Evolutionary conservation across 2,113 vertebrate species (phyloP).

Genomic region (Megaptera novaeangliae): DNA sequence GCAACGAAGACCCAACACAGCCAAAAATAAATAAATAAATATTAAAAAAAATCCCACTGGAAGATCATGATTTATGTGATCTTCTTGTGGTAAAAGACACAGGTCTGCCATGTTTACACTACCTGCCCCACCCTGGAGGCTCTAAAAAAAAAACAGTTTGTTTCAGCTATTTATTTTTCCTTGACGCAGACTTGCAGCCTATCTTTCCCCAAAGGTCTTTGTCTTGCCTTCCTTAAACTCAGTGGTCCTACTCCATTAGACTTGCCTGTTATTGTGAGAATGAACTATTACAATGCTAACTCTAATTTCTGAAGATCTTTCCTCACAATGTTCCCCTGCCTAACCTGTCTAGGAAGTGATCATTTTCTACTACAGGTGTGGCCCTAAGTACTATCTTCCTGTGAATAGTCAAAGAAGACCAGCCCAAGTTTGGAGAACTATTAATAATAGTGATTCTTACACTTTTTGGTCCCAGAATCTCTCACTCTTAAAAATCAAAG

Average conservation of each 20-base stretch:
- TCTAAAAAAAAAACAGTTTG: too few species aligned
- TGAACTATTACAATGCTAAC: neutral
- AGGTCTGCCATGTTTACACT: too few species aligned
- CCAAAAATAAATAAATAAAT: too few species aligned
- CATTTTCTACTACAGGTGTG: neutral
- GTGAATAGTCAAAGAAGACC: neutral
- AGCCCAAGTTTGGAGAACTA: neutral
- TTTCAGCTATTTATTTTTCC: neutral
- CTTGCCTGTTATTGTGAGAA: neutral
- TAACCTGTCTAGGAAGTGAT: neutral
- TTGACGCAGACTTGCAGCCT: neutral
- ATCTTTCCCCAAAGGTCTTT: neutral
- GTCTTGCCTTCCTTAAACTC: neutral
- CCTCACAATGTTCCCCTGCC: neutral
- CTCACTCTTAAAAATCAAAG: neutral
- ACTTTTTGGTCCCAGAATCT: neutral
- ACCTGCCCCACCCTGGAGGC: too few species aligned
- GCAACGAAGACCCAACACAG: too few species aligned
- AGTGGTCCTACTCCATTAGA: neutral
- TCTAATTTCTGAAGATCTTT: neutral
- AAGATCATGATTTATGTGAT: too few species aligned
- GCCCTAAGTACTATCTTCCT: neutral
- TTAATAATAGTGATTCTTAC: neutral
- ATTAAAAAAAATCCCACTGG: too few species aligned
- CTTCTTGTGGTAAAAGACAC: too few species aligned